Conservation (phyloP, 1,140 invertebrate genomes). For the Caenorhabditis brenneri region DNA sequence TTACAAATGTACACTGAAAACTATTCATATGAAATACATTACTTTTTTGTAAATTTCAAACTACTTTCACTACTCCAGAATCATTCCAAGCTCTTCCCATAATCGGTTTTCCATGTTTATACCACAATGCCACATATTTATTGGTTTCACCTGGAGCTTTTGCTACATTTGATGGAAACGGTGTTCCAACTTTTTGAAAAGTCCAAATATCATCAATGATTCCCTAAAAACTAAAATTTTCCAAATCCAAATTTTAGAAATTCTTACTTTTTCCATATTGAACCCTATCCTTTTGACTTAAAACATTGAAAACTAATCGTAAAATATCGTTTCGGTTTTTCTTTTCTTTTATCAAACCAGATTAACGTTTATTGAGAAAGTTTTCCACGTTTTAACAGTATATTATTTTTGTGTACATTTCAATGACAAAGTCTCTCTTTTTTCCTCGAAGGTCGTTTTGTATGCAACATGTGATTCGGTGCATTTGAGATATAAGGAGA, state of each 20-base stretch:
- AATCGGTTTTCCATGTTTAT: slow-evolving; percentile 59
- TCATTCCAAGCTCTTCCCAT: slow-evolving; percentile 48
- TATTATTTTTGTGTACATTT: background rate
- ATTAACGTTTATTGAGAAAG: too few species aligned
- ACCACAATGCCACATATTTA: slow-evolving; percentile 55
- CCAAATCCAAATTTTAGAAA: background rate
- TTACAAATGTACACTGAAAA: slow-evolving; percentile 4
- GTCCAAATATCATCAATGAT: slow-evolving; percentile 38
- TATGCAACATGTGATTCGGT: background rate
- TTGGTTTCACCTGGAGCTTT: slow-evolving; percentile 53
- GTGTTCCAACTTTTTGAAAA: slow-evolving; percentile 50
- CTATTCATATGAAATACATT: background rate
- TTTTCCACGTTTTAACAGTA: background rate
- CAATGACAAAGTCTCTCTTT: background rate
- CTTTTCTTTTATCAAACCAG: too few species aligned
- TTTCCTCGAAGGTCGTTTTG: background rate
- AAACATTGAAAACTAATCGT: slow-evolving; percentile 1
- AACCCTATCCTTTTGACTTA: background rate
- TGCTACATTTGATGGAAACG: slow-evolving; percentile 51
- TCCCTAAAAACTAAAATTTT: background rate
- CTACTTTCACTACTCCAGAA: slow-evolving; percentile 26
- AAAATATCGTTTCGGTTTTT: too few species aligned
- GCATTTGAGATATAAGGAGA: background rate
- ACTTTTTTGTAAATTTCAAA: too few species aligned
- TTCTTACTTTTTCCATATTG: background rate